A percentile compares a stretch with the other conserved stretches of the same genome.
phyloP scores from a whole-genome alignment of 2,797 vertebrate species.

The Sternarchorhynchus goeldii region DNA sequence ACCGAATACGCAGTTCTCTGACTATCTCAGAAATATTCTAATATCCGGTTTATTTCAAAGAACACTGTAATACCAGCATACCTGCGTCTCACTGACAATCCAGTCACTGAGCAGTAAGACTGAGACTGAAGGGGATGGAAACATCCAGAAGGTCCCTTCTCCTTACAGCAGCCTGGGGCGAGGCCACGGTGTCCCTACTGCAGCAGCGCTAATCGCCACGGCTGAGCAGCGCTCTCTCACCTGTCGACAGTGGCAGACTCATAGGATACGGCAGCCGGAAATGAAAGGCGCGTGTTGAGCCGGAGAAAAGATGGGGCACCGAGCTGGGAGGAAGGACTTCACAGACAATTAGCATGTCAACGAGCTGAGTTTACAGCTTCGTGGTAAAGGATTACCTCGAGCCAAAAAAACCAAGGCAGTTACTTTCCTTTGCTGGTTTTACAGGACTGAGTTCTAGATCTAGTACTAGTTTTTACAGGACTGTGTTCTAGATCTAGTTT shows the following conservation, averaged over 20 bases:
- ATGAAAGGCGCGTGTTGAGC: background rate
- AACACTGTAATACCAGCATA: slow-evolving; percentile 4
- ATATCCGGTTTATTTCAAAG: background rate
- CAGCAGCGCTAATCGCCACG: slow-evolving; percentile 3
- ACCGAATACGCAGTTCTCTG: background rate
- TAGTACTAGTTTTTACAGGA: too few relatives aligned
- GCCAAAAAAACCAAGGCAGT: too few relatives aligned
- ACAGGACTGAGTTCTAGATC: too few relatives aligned
- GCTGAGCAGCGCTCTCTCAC: background rate
- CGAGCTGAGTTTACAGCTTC: too few relatives aligned
- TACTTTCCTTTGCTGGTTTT: too few relatives aligned
- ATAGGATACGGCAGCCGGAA: background rate
- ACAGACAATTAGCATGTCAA: too few relatives aligned
- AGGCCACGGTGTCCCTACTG: background rate
- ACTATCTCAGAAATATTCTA: background rate
- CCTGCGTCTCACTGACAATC: background rate
- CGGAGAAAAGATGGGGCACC: too few relatives aligned
- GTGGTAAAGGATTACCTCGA: too few relatives aligned
- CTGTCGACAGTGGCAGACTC: background rate
- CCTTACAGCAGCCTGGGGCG: background rate
- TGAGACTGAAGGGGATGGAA: background rate
- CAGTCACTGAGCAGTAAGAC: background rate
- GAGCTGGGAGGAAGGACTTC: too few relatives aligned
- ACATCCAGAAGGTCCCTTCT: background rate
- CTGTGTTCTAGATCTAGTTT: too few relatives aligned